Evolutionary conservation across 2,113 vertebrate species (phyloP).

Genomic region (Rhegmatorhina hoffmannsi): DNA sequence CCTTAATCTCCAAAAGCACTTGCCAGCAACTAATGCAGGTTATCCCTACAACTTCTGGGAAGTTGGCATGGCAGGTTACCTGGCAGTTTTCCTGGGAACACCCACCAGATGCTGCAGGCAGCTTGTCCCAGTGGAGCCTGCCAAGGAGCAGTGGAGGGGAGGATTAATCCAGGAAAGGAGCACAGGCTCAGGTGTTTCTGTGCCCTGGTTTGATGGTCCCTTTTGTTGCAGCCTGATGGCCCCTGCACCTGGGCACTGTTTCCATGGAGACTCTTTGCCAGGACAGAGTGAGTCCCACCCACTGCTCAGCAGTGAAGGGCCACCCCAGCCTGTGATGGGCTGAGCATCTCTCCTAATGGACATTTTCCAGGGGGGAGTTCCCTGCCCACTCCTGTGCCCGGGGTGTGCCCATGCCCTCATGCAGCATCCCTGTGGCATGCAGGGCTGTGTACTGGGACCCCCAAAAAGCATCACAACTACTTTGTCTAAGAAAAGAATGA

Average conservation of each 20-base stretch:
- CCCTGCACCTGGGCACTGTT: neutral
- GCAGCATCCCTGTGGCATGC: conserved; percentile 66
- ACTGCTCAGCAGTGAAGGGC: neutral
- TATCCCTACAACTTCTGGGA: neutral
- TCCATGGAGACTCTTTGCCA: neutral
- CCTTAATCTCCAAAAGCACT: neutral
- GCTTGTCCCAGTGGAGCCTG: neutral
- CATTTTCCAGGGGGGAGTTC: neutral
- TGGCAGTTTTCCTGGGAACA: neutral
- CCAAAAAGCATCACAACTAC: neutral
- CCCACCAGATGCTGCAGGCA: neutral
- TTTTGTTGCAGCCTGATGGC: neutral
- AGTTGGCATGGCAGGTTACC: neutral
- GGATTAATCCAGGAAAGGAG: neutral
- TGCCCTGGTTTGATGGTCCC: neutral
- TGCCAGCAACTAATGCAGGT: neutral
- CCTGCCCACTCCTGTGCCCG: neutral
- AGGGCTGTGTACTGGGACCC: conserved; percentile 53
- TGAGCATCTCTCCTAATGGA: conserved; percentile 55
- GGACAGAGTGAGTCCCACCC: neutral
- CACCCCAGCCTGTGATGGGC: neutral
- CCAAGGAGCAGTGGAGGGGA: neutral
- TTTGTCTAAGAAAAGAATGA: neutral
- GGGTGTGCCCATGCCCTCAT: conserved; percentile 47
- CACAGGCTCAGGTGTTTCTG: neutral